Evolutionary conservation across 2,888 invertebrate species (phyloP).

Genomic region (Syritta pipiens): DNA sequence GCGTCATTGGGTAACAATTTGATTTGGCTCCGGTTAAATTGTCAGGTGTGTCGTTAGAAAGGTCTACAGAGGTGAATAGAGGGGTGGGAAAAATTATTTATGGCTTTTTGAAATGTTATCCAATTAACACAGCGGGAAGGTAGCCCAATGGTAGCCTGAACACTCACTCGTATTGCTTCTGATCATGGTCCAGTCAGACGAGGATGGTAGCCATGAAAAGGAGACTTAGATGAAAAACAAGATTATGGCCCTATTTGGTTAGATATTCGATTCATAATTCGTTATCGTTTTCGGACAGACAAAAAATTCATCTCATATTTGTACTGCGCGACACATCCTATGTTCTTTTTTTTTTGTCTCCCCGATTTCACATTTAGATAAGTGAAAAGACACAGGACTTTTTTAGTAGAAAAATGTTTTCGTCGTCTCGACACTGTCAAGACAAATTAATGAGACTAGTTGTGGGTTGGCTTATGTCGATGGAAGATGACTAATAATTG

Average conservation of each 20-base stretch:
- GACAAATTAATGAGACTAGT: constrained; percentile 56
- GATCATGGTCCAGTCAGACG: constrained; percentile 30
- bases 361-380: constrained; percentile 47
- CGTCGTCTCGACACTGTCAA: constrained; percentile 60
- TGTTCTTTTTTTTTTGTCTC: neutral
- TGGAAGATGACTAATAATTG: neutral
- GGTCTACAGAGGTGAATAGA: neutral
- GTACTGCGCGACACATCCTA: constrained; percentile 29
- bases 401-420: constrained; percentile 37
- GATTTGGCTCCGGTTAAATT: constrained; percentile 32
- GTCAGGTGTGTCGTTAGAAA: constrained; percentile 39
- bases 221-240: constrained; percentile 56
- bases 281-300: neutral
- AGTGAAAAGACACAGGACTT: constrained; percentile 15
- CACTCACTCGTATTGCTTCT: constrained; percentile 48
- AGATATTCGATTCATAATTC: constrained; percentile 65
- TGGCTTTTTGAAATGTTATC: constrained; percentile 58
- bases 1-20: constrained; percentile 50
- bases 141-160: constrained; percentile 42
- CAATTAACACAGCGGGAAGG: constrained; percentile 65
- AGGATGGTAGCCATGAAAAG: constrained; percentile 29
- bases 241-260: constrained; percentile 62
- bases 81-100: constrained; percentile 56
- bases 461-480: constrained; percentile 20
- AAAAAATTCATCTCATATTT: constrained; percentile 36